Conservation (phyloP, 2,888 invertebrate species). For the Hetaerina titia region DNA sequence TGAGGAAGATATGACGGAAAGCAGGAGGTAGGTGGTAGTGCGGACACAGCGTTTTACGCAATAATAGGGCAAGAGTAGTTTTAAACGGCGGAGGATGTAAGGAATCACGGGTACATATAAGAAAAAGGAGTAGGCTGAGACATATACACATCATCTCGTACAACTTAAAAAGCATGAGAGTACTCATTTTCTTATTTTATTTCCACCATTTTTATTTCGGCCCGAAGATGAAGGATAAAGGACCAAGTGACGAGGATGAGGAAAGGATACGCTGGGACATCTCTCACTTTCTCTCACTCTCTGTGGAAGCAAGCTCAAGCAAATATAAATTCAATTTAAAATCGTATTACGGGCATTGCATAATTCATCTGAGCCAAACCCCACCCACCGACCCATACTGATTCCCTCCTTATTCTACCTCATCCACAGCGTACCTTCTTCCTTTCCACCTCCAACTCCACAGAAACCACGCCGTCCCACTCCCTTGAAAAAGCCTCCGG, state of each 20-base stretch:
- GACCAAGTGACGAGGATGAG: background rate
- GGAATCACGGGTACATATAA: background rate
- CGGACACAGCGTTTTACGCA: background rate
- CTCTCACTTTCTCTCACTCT: background rate
- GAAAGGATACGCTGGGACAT: background rate
- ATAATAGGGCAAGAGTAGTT: too few relatives aligned
- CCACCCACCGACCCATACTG: background rate
- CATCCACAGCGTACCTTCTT: background rate
- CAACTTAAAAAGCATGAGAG: background rate
- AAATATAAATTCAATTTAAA: conserved; percentile 69
- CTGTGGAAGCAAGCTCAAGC: conserved; percentile 51
- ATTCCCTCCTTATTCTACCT: background rate
- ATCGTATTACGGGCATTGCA: conserved; percentile 68
- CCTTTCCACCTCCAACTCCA: background rate
- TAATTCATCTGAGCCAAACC: conserved; percentile 53
- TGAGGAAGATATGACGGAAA: background rate
- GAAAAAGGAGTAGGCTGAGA: background rate
- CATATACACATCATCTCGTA: background rate
- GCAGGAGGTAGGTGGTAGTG: background rate
- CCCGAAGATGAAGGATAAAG: background rate
- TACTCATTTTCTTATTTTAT: background rate
- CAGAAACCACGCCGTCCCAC: background rate
- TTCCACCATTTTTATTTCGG: background rate
- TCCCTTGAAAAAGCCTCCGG: background rate
- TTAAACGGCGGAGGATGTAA: background rate